Evolutionary conservation across 1,140 invertebrate genomes (phyloP).

Genomic region (Cotesia chilonis): DNA sequence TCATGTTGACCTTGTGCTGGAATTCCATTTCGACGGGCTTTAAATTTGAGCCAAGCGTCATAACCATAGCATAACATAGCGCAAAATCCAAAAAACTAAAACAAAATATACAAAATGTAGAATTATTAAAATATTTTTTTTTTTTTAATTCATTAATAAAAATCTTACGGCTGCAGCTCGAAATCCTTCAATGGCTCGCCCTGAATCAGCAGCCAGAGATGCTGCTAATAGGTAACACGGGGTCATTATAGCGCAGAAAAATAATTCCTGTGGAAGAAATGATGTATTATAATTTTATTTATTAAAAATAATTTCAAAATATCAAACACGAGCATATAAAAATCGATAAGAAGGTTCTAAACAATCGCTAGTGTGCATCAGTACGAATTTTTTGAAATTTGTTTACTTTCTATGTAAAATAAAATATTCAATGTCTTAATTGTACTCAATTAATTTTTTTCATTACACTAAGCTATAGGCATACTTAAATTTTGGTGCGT

Average conservation of each 20-base stretch:
- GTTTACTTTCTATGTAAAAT: too few relatives aligned
- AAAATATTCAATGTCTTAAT: too few relatives aligned
- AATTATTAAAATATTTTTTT: not conserved
- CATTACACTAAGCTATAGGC: too few relatives aligned
- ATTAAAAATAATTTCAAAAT: conserved; percentile 6
- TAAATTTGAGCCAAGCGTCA: conserved; percentile 81
- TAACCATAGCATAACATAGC: conserved; percentile 79
- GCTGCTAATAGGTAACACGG: conserved; percentile 77
- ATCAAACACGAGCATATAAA: conserved; percentile 25
- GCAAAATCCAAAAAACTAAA: conserved; percentile 83
- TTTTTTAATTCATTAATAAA: conserved; percentile 22
- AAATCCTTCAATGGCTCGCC: conserved; percentile 63
- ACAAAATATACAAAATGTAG: not conserved
- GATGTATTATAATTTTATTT: not conserved
- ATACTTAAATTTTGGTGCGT: too few relatives aligned
- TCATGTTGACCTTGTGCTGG: conserved; percentile 78
- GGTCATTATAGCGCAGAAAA: conserved; percentile 77
- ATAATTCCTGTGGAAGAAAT: conserved; percentile 71
- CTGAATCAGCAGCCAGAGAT: conserved; percentile 68
- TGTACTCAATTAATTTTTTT: not conserved
- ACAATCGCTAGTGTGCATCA: not conserved
- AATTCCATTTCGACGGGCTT: conserved; percentile 70
- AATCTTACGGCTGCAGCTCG: conserved; percentile 73
- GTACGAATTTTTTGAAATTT: not conserved
- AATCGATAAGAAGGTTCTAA: not conserved